Base-by-base conservation (phyloP, 2,888 invertebrate genomes). In the Spisula subtruncata region DNA sequence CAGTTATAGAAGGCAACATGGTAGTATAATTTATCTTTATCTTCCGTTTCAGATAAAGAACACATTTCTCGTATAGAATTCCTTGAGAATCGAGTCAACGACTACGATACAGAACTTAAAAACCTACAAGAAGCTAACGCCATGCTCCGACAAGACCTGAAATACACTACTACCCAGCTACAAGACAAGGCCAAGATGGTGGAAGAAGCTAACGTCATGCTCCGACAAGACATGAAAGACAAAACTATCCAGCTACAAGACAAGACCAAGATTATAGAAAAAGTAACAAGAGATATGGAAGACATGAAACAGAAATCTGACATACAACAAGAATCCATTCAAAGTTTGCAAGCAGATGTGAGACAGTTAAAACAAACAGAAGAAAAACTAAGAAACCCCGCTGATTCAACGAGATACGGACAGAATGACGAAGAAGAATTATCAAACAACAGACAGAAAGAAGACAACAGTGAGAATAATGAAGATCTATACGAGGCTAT, bases 41-140 rank as follows among this genome's bases (percentile, higher is more conserved):
- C 41, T 41, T 41, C 41, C 25, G 12, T 81, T 81, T 81, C 51
- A 81, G 81, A 81, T 10, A 81, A n/a, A n/a, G 81, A 25, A 5
- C 81, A 81, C 1, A 25, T 25, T 48, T n/a, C 51, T 4, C 5
- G 51, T 51, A 81, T 81, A n/a, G 81, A 51, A 25, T 16, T 32
- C 8, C 51, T 81, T 6, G 51, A 81, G 25, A 48, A 81, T 14
- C 20, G 48, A 51, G 25, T 51, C 16, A 1, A 12, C 14, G 25
- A 12, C n/a, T 81, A 29, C 81, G 51, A 81, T 25, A 51, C 41
- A 46, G 25, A 81, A 81, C 25, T 0, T 48, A 4, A 46, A 20
- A n/a, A 16, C 48, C 12, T 81, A n/a, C 29, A n/a, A 8, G n/a
- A n/a, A 81, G 25, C 25, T 14, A 81, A 81, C 41, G 41, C 8